Percentiles rank a stretch among this genome's conserved stretches.
These are phyloP conservation scores for Trichonephila inaurata DNA, from an alignment of 1,140 invertebrate species.

Conservation along the genomic window DNA sequence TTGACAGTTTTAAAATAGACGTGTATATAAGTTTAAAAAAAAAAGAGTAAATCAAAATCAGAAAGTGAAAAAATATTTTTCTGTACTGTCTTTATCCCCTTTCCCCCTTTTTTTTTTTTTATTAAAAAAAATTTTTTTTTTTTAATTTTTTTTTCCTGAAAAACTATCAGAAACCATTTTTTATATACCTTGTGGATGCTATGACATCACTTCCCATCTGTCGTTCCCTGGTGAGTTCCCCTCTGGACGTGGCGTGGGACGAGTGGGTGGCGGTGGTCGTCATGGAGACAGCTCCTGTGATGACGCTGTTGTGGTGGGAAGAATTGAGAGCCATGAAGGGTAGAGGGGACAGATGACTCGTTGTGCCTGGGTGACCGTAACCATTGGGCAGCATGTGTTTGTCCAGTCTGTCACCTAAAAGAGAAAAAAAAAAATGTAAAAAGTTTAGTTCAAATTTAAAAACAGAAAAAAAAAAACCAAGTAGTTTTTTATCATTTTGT, in stretches of 20 bases:
- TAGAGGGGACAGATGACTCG: constrained; percentile 61
- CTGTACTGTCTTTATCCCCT: too few relatives aligned
- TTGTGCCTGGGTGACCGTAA: constrained; percentile 60
- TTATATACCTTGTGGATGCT: constrained; percentile 63
- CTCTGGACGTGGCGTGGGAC: constrained; percentile 46
- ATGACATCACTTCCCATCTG: constrained; percentile 67
- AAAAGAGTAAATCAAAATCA: too few relatives aligned
- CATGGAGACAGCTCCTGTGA: constrained; percentile 67
- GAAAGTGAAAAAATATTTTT: too few relatives aligned
- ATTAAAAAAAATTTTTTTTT: too few relatives aligned
- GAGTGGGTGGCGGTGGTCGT: constrained; percentile 68
- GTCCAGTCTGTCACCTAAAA: constrained; percentile 66
- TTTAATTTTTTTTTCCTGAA: too few relatives aligned
- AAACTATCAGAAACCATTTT: not conserved
- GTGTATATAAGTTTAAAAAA: too few relatives aligned
- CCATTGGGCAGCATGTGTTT: constrained; percentile 71
- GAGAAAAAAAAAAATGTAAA: not conserved
- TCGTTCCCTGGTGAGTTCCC: constrained; percentile 30
- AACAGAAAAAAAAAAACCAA: too few relatives aligned
- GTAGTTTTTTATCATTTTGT: too few relatives aligned
- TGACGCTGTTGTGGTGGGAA: constrained; percentile 66
- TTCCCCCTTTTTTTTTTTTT: too few relatives aligned
- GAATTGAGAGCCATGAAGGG: constrained; percentile 74
- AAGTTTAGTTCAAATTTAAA: too few relatives aligned
- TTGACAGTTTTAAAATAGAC: too few relatives aligned